Conservation (phyloP, 1,140 invertebrate species). For the Cotesia chilonis region DNA sequence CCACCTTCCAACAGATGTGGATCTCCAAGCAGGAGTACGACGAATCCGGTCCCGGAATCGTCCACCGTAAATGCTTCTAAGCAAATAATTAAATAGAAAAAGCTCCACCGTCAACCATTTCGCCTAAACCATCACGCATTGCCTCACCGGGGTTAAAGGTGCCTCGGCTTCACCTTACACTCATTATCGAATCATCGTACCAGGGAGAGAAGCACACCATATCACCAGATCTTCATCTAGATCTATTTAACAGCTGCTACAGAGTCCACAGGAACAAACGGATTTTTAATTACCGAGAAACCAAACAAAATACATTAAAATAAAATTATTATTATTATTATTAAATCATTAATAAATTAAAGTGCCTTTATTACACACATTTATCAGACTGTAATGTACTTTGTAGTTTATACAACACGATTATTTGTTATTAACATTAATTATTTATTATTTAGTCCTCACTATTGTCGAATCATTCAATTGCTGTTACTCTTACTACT, state of each 20-base stretch:
- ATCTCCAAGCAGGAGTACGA: slow-evolving; percentile 93
- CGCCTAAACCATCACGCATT: slow-evolving; percentile 25
- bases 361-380: slow-evolving; percentile 63
- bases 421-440: slow-evolving; percentile 56
- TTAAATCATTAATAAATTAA: slow-evolving; percentile 45
- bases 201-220: slow-evolving; percentile 8
- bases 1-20: slow-evolving; percentile 90
- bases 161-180: slow-evolving; percentile 9
- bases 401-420: slow-evolving; percentile 57
- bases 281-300: background rate
- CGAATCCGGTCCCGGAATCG: slow-evolving; percentile 81
- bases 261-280: slow-evolving; percentile 17
- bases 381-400: slow-evolving; percentile 60
- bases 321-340: background rate
- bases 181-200: slow-evolving; percentile 17
- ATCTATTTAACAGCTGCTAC: slow-evolving; percentile 16
- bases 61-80: slow-evolving; percentile 41
- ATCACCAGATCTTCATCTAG: background rate
- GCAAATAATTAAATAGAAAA: background rate
- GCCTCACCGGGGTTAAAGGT: slow-evolving; percentile 19
- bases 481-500: slow-evolving; percentile 25
- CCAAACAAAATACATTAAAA: slow-evolving; percentile 9
- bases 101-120: slow-evolving; percentile 25
- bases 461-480: slow-evolving; percentile 24
- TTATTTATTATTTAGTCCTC: slow-evolving; percentile 53